Base-by-base conservation (phyloP, 2,113 vertebrate species). In the Ptilorrhoa leucosticta region DNA sequence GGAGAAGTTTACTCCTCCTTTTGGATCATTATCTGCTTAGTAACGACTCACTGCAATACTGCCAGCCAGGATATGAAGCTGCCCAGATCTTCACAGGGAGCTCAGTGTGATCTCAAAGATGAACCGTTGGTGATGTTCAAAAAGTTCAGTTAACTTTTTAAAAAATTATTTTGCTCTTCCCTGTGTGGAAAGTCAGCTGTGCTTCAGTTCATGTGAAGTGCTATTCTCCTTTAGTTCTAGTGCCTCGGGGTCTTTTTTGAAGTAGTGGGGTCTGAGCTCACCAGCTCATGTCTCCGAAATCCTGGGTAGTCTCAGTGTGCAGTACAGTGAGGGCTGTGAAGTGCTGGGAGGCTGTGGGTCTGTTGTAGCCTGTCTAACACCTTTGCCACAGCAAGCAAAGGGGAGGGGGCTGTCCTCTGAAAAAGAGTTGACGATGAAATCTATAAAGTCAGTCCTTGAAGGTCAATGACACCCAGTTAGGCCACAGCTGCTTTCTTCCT, bases 81-180 rank as follows among this genome's bases (percentile, higher is more conserved):
- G 63, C 84, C 95, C 87, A 60, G 81, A 77, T 89, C 87, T 93
- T 95, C 87, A 89, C 87, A 85, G 91, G 87, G 93, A 95, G 64
- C 93, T 95, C 94, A 80, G 81, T 87, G 81, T 69, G 73, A 93
- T 94, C 93, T 94, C 73, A 85, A 42, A 94, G 83, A 91, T 70
- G 92, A 97, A 90, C 96, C 18, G 16, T 20, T 83, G 81, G 81
- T 56, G 84, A 88, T 93, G 89, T 95, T 97, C 93, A 97, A 81
- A 93, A 96, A 93, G 45, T 93, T 94, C 89, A 13, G 86, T 94
- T 96, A 95, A 95, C 87, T 95, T 96, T 83, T 16, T 2, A 40
- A 95, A 94, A 95, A 94, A 89, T 90, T 77, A 91, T 85, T 82
- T 96, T 94, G 33, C 78, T 93, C 84, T 97, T 81, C 37, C 63